These are phyloP conservation scores for Paracentrotus lividus DNA, from an alignment of 53 echinoderm and acorn worm species.

Conservation along the genomic window DNA sequence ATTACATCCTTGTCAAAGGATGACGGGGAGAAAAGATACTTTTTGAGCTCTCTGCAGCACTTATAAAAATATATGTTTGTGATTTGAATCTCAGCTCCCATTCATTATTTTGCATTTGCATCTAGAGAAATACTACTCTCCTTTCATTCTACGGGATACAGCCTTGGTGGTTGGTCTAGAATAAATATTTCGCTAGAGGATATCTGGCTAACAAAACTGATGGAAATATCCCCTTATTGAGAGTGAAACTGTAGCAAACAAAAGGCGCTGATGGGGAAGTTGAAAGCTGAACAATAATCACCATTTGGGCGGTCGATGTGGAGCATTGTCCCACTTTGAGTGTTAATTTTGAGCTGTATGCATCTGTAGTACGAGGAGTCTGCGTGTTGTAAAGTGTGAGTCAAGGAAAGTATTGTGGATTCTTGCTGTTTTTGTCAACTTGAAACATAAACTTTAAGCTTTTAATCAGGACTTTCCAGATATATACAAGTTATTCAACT, in stretches of 20 bases:
- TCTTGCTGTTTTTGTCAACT: too few relatives aligned
- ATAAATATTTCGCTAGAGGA: not conserved
- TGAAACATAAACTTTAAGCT: too few relatives aligned
- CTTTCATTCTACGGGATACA: not conserved
- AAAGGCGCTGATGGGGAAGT: not conserved
- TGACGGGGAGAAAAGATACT: too few relatives aligned
- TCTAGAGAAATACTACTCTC: not conserved
- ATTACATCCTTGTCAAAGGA: not conserved
- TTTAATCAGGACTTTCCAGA: too few relatives aligned
- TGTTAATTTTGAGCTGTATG: not conserved
- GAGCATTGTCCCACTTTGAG: not conserved
- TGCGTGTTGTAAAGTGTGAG: not conserved
- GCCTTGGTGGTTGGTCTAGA: not conserved
- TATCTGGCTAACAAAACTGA: not conserved
- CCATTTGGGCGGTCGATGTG: not conserved
- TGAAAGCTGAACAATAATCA: not conserved
- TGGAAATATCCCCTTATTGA: not conserved
- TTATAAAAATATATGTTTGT: not conserved
- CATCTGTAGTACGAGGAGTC: not conserved
- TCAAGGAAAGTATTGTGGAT: too few relatives aligned
- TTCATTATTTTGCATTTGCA: not conserved
- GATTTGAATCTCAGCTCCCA: not conserved
- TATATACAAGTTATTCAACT: too few relatives aligned
- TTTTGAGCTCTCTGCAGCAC: not conserved
- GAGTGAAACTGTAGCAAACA: not conserved